Base-by-base conservation (phyloP, 1,140 invertebrate genomes). In the Hycleus cichorii region DNA sequence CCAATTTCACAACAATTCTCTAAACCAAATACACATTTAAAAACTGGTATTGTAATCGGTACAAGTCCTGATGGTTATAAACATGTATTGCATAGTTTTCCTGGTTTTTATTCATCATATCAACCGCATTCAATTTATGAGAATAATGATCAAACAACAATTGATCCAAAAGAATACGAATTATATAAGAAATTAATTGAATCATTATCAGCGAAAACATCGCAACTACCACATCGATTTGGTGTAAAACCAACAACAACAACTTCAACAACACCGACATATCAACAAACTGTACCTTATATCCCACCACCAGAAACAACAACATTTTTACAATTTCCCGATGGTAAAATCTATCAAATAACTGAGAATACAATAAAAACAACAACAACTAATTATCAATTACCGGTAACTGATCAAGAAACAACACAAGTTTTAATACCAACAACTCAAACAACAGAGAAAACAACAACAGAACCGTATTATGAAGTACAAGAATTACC, bases 81-180 rank as follows among this genome's bases (percentile, higher is more conserved):
- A 54, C 65, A 66, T 47, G 51, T 71, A 26, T 62, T 69, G 26
- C 63, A 71, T 26, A 64, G 57, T 55, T 62, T 68, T 39, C 56
- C 54, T 18, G 49, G 39, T 39, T 45, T 53, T 46, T 53, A 54
- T 12, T 27, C 56, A 47, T 45, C 48, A 9, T 47, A 54, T 12
- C 49, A 46, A 42, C 49, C 44, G 11, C 32, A 59, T 7, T 39
- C 11, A 10, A 39, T 8, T 39, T 50, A 50, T 32, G 18, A 18
- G 18, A 32, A 32, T 32, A 43, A 24, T 38, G 54, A 56, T 42
- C 54, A 56, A 25, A 47, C 54, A 18, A 64, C 55, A 10, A 58
- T 58, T 26, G 60, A 67, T 56, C 47, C 56, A 8, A 63, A 61
- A 60, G 65, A 65, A 51, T 59, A 60, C 26, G 58, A 64, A 51